Evolutionary conservation across 2,113 vertebrate genomes (phyloP).

Genomic region (Eurystomus gularis): DNA sequence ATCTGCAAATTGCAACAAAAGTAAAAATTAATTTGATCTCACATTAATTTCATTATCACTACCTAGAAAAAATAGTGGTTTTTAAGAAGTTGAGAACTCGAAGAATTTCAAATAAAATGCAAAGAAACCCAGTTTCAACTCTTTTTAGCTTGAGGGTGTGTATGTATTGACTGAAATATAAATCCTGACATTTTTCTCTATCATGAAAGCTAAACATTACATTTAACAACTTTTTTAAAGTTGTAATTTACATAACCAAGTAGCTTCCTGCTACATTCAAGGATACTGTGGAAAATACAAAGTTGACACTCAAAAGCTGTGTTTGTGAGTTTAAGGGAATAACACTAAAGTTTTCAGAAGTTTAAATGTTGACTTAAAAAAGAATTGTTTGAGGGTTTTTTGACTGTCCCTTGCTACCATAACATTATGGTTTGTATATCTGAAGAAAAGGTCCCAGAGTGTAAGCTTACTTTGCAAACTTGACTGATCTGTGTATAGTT

Average conservation of each 20-base stretch:
- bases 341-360: not conserved
- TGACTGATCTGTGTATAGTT: not conserved
- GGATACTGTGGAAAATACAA: not conserved
- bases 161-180: not conserved
- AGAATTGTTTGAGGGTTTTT: not conserved
- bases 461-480: not conserved
- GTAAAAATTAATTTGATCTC: not conserved
- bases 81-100: not conserved
- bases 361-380: not conserved
- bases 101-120: not conserved
- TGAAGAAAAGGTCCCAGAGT: not conserved
- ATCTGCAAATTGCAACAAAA: not conserved
- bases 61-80: not conserved
- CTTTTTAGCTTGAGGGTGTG: not conserved
- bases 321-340: not conserved
- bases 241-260: not conserved
- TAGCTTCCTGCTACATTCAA: not conserved
- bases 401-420: not conserved
- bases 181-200: not conserved
- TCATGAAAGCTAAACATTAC: not conserved
- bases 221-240: not conserved
- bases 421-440: not conserved
- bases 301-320: not conserved
- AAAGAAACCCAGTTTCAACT: not conserved
- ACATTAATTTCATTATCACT: not conserved